Percentiles rank a stretch among this genome's conserved stretches.
phyloP scores from a whole-genome alignment of 1,140 invertebrate species.

The Latrodectus geometricus region DNA sequence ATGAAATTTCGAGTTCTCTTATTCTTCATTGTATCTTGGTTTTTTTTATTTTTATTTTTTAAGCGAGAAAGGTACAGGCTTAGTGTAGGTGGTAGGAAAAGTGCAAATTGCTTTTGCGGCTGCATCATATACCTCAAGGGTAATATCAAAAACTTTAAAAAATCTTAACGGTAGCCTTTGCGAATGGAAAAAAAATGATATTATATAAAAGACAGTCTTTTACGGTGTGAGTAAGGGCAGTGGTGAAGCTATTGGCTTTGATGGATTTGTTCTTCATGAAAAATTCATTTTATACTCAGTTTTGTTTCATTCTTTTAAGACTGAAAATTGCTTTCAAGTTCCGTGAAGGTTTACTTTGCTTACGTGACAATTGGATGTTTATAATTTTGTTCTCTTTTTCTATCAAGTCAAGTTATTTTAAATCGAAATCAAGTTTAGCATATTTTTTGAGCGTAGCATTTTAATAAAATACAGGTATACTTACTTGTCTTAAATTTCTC shows the following conservation, averaged over 20 bases:
- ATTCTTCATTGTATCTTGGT: not conserved
- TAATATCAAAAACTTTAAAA: conserved; percentile 52
- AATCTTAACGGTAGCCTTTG: not conserved
- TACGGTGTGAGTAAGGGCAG: conserved; percentile 1
- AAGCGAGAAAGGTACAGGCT: not conserved
- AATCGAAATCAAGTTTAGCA: not conserved
- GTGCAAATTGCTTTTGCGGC: conserved; percentile 54
- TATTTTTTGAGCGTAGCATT: not conserved
- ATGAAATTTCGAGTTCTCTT: not conserved
- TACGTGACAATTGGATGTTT: not conserved
- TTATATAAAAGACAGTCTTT: not conserved
- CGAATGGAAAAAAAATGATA: not conserved
- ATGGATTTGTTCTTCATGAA: conserved; percentile 57
- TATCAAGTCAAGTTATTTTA: not conserved
- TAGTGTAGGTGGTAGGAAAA: not conserved
- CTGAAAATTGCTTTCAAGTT: conserved; percentile 48
- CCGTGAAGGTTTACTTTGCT: not conserved
- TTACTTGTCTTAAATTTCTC: not conserved
- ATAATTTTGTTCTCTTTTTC: not conserved
- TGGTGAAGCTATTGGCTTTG: conserved; percentile 51
- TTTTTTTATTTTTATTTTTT: not conserved
- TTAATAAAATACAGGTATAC: not conserved
- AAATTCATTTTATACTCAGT: conserved; percentile 53
- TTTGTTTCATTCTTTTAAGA: conserved; percentile 49
- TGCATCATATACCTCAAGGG: conserved; percentile 26